Conservation (phyloP, 2,888 invertebrate species). For the Euzophera pinguis region DNA sequence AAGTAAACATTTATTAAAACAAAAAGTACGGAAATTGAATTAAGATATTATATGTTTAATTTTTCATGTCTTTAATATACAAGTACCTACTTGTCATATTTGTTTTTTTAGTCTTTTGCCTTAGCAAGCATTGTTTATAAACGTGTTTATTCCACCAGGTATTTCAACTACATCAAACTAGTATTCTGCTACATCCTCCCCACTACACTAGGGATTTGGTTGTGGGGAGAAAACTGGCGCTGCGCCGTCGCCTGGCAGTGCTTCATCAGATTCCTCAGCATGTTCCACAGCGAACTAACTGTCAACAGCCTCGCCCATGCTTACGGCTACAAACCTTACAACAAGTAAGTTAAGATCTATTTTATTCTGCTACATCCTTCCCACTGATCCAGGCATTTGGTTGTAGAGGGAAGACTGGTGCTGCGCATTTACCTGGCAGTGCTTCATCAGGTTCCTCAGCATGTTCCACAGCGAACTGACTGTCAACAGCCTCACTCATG, state of each 20-base stretch:
- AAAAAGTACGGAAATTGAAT: too few relatives aligned
- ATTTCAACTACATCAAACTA: conserved; percentile 84
- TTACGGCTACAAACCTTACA: conserved; percentile 79
- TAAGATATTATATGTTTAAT: too few relatives aligned
- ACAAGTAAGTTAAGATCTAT: conserved; percentile 44
- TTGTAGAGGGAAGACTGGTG: conserved; percentile 85
- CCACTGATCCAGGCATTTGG: conserved; percentile 78
- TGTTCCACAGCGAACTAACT: conserved; percentile 91
- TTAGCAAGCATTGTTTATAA: too few relatives aligned
- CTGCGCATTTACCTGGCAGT: conserved; percentile 85
- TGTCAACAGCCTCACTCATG: conserved; percentile 92
- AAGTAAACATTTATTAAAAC: too few relatives aligned
- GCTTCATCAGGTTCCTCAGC: conserved; percentile 86
- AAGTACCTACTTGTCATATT: too few relatives aligned
- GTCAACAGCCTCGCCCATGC: conserved; percentile 93
- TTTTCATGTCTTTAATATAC: too few relatives aligned
- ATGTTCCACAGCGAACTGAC: conserved; percentile 92
- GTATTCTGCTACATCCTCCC: conserved; percentile 87
- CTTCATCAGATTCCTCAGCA: conserved; percentile 86
- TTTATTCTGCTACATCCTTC: too few relatives aligned
- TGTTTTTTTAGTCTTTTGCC: too few relatives aligned
- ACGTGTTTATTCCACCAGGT: conserved; percentile 49
- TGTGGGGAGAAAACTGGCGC: conserved; percentile 85
- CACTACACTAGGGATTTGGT: conserved; percentile 82
- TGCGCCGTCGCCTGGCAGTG: conserved; percentile 86